Evolutionary conservation across 1,140 invertebrate genomes (phyloP).

Genomic region (Drosophila asahinai): DNA sequence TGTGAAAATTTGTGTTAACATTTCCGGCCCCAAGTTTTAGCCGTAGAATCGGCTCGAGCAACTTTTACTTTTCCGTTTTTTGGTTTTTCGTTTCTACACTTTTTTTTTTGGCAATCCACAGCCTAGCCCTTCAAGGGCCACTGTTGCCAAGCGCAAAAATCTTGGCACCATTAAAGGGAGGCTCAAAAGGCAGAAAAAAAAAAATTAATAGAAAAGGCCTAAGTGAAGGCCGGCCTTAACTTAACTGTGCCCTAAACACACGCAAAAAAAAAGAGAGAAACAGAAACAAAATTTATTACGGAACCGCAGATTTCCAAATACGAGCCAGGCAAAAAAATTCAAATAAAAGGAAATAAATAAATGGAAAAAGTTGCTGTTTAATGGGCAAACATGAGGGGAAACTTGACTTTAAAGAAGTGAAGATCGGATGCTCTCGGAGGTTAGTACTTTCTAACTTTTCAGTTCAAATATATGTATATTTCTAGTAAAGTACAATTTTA

Average conservation of each 20-base stretch:
- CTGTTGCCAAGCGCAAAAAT: slow-evolving; percentile 54
- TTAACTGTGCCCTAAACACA: slow-evolving; percentile 34
- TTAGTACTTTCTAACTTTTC: too few relatives aligned
- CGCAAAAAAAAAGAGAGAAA: slow-evolving; percentile 8
- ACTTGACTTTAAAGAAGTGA: neutral
- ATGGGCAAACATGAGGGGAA: slow-evolving; percentile 43
- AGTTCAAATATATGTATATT: too few relatives aligned
- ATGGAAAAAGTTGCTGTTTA: slow-evolving; percentile 43
- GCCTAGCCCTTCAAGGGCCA: slow-evolving; percentile 26
- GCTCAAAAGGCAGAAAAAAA: slow-evolving; percentile 20
- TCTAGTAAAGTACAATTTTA: too few relatives aligned
- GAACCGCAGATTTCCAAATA: slow-evolving; percentile 51
- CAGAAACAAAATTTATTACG: slow-evolving; percentile 44
- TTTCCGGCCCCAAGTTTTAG: slow-evolving; percentile 57
- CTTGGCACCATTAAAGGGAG: slow-evolving; percentile 45
- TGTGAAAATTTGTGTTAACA: slow-evolving; percentile 75
- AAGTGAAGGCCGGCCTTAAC: slow-evolving; percentile 43
- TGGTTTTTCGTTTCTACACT: slow-evolving; percentile 14
- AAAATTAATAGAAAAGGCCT: slow-evolving; percentile 51
- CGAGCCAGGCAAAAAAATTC: slow-evolving; percentile 9
- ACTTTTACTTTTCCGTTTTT: slow-evolving; percentile 71
- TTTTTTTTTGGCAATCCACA: slow-evolving; percentile 28
- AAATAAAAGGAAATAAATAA: slow-evolving; percentile 7
- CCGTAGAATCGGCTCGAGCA: slow-evolving; percentile 60
- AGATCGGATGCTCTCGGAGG: slow-evolving; percentile 10